These are phyloP conservation scores for Apostichopus leukothele DNA, from an alignment of 53 echinoderm and acorn worm genomes.

Conservation along the genomic window DNA sequence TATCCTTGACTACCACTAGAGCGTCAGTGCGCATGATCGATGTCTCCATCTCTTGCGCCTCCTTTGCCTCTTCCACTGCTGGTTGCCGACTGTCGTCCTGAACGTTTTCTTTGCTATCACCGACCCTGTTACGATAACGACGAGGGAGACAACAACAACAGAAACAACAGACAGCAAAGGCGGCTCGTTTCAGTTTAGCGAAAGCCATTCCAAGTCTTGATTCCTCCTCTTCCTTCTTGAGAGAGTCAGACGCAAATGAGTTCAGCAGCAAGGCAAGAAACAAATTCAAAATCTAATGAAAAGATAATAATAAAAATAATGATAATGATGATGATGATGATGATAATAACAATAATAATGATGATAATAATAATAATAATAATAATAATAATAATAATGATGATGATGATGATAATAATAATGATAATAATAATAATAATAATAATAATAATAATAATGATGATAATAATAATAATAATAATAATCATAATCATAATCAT, in stretches of 20 bases:
- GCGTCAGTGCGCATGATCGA: slow-evolving; percentile 22
- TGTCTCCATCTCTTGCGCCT: slow-evolving; percentile 16
- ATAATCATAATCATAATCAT: too few relatives aligned
- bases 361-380: too few relatives aligned
- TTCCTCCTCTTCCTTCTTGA: slow-evolving; percentile 64
- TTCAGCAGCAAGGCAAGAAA: slow-evolving; percentile 91
- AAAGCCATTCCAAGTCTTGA: slow-evolving; percentile 69
- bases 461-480: too few relatives aligned
- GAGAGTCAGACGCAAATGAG: slow-evolving; percentile 84
- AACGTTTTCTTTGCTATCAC: slow-evolving; percentile 38
- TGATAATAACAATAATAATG: too few relatives aligned
- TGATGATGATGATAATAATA: too few relatives aligned
- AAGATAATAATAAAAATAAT: background rate
- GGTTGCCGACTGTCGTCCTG: background rate
- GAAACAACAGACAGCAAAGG: slow-evolving; percentile 39
- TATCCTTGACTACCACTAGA: slow-evolving; percentile 66
- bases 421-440: too few relatives aligned
- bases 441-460: too few relatives aligned
- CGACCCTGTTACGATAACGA: slow-evolving; percentile 50
- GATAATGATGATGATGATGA: too few relatives aligned
- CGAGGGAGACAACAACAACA: slow-evolving; percentile 57
- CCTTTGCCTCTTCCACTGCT: background rate
- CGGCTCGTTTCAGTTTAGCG: slow-evolving; percentile 69
- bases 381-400: too few relatives aligned
- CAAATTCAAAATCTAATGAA: slow-evolving; percentile 78